Evolutionary conservation across 2,113 vertebrate genomes (phyloP), one percentile per base, ranked within the genome.

Genomic region (Nibea coibor): DNA sequence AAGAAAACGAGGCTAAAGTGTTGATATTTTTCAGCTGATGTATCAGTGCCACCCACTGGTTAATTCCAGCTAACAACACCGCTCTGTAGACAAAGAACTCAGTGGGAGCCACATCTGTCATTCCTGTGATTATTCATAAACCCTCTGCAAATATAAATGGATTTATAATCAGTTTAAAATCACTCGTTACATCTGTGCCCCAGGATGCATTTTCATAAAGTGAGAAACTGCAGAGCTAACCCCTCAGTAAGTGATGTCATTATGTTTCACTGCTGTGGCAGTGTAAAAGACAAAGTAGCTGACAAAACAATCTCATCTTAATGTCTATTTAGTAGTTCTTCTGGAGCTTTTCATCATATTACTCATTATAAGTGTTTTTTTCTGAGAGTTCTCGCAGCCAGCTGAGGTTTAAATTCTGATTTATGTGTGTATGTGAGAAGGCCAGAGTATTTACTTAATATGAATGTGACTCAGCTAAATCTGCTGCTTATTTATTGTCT

Each of bases 11-110:
- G 4, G 45, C 28, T 64, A 9, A 56, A 62, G 63, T 70, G 71
- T 62, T 70, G 69, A 31, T 64, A 53, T 57, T 53, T 63, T 72
- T 72, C 80, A 62, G 75, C 72, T 88, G 88, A 78, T 90, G 77
- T 87, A 75, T 91, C 62, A 84, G 84, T 87, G 91, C 89, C 91
- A 76, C 92, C 92, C 83, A 83, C 90, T 87, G 91, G 90, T 80
- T 85, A 80, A 87, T 75, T 82, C 58, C 84, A 57, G 89, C 81
- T 72, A 81, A 70, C 51, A 76, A 39, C 75, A 24, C 67, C 70
- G 22, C 53, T 83, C 39, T 86, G 59, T 54, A 68, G 70, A 67
- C 78, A 81, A 65, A 81, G 72, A 45, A 35, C 84, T 61, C 85
- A 48, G 79, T 75, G 79, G 82, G 88, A 75, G 78, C 53, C 77